phyloP scores from a whole-genome alignment of 2,888 invertebrate genomes.

The Agonopterix subpropinquella region DNA sequence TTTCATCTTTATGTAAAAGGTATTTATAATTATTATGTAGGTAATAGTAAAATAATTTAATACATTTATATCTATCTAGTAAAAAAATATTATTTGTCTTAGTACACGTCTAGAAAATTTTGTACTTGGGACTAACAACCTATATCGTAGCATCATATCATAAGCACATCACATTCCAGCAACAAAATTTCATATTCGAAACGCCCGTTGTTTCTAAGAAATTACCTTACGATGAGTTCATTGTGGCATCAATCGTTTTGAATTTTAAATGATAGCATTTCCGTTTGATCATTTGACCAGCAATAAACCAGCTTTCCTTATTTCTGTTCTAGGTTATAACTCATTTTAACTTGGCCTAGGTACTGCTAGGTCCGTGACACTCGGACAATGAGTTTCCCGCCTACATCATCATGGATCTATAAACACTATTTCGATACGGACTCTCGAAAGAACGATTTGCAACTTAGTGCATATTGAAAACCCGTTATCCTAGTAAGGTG shows the following conservation, averaged over 20 bases:
- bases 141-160: too few species aligned
- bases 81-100: too few species aligned
- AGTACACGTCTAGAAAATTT: too few species aligned
- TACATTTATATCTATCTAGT: too few species aligned
- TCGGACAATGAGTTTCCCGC: constrained; percentile 18
- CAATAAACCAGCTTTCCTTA: neutral
- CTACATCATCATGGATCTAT: constrained; percentile 22
- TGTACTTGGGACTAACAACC: too few species aligned
- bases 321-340: neutral
- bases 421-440: neutral
- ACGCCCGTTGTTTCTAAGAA: neutral
- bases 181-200: too few species aligned
- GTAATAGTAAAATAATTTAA: too few species aligned
- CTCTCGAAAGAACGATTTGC: neutral
- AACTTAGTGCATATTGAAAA: too few species aligned
- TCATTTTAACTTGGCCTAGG: neutral
- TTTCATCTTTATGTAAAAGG: too few species aligned
- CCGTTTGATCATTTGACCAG: neutral
- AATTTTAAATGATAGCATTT: neutral
- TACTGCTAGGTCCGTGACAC: neutral
- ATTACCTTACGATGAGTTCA: neutral
- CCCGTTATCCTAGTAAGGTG: neutral
- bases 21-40: too few species aligned
- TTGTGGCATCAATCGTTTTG: neutral
- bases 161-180: too few species aligned